Percentiles rank a stretch among this genome's conserved stretches.
phyloP scores from a whole-genome alignment of 2,888 invertebrate genomes.

The Tipula lateralis region DNA sequence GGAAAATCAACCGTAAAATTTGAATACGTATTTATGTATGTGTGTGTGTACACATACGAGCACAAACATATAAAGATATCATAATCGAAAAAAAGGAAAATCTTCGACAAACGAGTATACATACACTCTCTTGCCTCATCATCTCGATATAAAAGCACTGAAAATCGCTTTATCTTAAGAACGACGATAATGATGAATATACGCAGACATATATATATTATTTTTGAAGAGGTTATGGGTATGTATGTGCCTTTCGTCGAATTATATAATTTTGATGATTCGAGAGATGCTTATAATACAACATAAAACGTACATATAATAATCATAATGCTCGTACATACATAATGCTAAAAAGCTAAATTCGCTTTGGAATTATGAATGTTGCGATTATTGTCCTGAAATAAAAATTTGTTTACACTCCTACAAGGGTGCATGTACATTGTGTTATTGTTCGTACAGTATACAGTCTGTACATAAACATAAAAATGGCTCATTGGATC shows the following conservation, averaged over 20 bases:
- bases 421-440: background rate
- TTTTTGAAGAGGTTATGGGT: background rate
- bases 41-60: too few species aligned
- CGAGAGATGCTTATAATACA: background rate
- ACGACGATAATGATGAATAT: background rate
- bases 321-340: background rate
- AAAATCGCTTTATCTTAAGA: background rate
- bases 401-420: background rate
- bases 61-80: background rate
- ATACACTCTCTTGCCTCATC: background rate
- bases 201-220: background rate
- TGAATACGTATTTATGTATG: background rate
- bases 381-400: background rate
- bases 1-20: background rate
- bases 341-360: background rate
- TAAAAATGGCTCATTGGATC: background rate
- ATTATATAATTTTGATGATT: background rate
- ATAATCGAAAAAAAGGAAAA: background rate
- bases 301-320: background rate
- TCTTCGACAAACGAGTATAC: too few species aligned
- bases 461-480: background rate
- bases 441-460: background rate
- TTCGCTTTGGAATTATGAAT: background rate
- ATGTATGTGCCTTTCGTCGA: background rate
- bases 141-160: background rate